Evolutionary conservation across 2,113 vertebrate genomes (phyloP).

Genomic region (Epinephelus fuscoguttatus): DNA sequence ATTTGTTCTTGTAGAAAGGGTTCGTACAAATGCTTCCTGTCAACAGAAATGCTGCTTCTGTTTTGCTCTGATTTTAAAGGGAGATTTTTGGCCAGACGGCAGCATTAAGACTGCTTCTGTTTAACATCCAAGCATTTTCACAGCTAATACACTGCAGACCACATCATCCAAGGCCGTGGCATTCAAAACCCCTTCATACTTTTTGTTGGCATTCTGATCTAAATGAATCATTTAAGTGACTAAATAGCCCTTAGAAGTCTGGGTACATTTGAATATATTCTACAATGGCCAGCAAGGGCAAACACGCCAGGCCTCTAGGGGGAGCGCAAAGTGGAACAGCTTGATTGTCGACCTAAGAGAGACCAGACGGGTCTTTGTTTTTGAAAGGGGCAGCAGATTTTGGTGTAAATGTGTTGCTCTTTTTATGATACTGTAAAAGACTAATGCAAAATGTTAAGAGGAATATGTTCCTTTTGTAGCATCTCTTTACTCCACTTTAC

Average conservation of each 20-base stretch:
- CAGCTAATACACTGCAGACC: slow-evolving; percentile 21
- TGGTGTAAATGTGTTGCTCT: no score
- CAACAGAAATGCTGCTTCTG: slow-evolving; percentile 51
- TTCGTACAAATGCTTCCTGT: slow-evolving; percentile 68
- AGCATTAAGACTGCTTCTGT: slow-evolving; percentile 36
- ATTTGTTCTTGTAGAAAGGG: slow-evolving; percentile 57
- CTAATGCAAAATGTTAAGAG: no score
- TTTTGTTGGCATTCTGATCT: slow-evolving; percentile 39
- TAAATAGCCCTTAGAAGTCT: slow-evolving; percentile 48
- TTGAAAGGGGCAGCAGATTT: no score
- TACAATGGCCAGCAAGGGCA: not conserved
- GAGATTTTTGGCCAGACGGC: slow-evolving; percentile 14
- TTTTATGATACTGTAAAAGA: no score
- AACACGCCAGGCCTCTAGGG: not conserved
- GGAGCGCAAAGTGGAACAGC: no score
- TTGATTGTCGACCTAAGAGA: no score
- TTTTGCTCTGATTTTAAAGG: slow-evolving; percentile 43
- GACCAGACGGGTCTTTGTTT: no score
- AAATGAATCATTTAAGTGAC: slow-evolving; percentile 53
- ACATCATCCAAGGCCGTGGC: slow-evolving; percentile 35
- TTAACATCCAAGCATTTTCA: slow-evolving; percentile 41
- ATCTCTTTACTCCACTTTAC: no score
- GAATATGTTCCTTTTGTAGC: no score
- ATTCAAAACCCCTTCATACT: slow-evolving; percentile 39
- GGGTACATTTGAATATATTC: slow-evolving; percentile 26